Conservation (phyloP, 1,140 invertebrate genomes). For the Aricia agestis region DNA sequence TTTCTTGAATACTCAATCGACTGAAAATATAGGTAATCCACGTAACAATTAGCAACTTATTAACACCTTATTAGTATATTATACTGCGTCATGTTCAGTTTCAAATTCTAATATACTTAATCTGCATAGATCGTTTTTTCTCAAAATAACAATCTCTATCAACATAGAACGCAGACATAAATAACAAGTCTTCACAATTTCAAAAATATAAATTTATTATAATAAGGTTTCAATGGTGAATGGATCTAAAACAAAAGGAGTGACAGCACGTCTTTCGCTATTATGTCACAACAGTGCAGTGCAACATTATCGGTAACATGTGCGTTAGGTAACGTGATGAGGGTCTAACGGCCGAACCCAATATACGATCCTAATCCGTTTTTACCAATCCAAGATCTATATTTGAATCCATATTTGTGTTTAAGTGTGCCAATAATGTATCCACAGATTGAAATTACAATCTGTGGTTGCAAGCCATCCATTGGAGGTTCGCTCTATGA, state of each 20-base stretch:
- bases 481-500: no score
- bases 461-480: no score
- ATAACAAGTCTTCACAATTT: no score
- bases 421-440: no score
- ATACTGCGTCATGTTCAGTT: neutral
- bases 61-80: neutral
- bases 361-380: neutral
- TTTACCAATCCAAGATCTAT: neutral
- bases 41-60: neutral
- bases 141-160: no score
- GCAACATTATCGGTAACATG: neutral
- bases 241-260: neutral
- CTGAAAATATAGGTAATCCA: neutral
- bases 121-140: no score
- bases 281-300: neutral
- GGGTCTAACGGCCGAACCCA: neutral
- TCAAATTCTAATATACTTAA: no score
- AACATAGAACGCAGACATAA: no score
- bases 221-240: neutral
- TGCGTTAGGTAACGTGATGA: neutral
- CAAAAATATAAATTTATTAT: neutral
- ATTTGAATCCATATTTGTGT: no score
- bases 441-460: no score
- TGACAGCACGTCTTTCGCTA: neutral
- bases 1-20: neutral